Evolutionary conservation across 2,888 invertebrate species (phyloP).

Genomic region (Onthophagus sagittarius): DNA sequence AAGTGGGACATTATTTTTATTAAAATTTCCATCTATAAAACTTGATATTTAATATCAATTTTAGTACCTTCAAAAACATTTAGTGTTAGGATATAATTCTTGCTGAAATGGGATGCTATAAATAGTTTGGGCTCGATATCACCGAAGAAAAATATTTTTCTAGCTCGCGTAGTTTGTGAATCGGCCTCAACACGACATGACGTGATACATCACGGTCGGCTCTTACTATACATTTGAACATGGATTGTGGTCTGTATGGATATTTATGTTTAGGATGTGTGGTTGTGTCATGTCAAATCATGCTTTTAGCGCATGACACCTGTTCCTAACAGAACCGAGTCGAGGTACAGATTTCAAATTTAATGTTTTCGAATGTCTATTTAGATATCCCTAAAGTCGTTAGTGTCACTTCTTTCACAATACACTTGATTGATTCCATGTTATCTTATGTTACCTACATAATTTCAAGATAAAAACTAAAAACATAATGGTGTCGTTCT

Average conservation of each 20-base stretch:
- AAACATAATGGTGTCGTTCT: too few relatives aligned
- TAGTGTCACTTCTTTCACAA: background rate
- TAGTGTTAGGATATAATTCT: background rate
- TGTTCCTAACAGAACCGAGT: slow-evolving; percentile 10
- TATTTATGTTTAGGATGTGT: slow-evolving; percentile 31
- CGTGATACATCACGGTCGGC: background rate
- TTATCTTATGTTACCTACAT: background rate
- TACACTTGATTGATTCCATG: background rate
- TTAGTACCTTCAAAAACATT: background rate
- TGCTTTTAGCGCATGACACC: slow-evolving; percentile 24
- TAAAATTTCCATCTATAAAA: background rate
- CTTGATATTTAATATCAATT: too few relatives aligned
- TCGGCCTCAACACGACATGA: background rate
- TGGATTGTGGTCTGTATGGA: slow-evolving; percentile 7
- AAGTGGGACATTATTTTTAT: background rate
- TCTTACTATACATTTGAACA: background rate
- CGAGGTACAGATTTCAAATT: background rate
- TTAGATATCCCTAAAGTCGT: background rate
- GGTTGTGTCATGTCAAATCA: slow-evolving; percentile 30
- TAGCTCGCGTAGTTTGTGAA: background rate
- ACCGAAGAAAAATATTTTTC: background rate
- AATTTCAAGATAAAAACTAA: too few relatives aligned
- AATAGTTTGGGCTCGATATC: background rate
- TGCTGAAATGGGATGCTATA: background rate
- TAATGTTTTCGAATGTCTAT: background rate